These are phyloP conservation scores for Lasiurus borealis DNA, from an alignment of 2,113 vertebrate species.

Conservation along the genomic window DNA sequence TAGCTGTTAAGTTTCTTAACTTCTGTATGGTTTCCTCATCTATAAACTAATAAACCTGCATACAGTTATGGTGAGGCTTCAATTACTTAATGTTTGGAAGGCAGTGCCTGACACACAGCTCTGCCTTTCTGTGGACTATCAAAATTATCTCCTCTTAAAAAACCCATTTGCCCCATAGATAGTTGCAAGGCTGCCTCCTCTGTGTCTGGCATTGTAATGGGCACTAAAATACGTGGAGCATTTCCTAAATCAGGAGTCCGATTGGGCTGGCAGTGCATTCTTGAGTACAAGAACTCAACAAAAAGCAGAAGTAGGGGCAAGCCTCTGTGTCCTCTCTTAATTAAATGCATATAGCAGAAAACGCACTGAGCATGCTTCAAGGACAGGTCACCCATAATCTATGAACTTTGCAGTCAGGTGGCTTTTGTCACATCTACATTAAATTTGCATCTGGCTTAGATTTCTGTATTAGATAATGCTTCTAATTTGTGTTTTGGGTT, in stretches of 20 bases:
- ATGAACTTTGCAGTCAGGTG: slow-evolving; percentile 4
- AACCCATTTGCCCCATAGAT: not conserved
- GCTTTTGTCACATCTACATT: not conserved
- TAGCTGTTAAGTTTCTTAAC: not conserved
- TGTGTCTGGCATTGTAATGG: too few relatives aligned
- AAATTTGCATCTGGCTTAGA: slow-evolving; percentile 48
- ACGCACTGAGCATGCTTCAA: not conserved
- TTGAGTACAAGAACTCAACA: not conserved
- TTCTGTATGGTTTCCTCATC: not conserved
- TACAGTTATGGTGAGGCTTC: not conserved
- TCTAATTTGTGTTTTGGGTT: slow-evolving; percentile 56
- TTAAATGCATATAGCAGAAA: not conserved
- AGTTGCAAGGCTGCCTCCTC: not conserved
- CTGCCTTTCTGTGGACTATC: not conserved
- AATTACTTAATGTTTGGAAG: not conserved
- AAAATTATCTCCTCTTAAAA: not conserved
- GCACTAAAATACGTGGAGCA: not conserved
- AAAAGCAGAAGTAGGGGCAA: not conserved
- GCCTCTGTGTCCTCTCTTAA: not conserved
- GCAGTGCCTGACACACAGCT: not conserved
- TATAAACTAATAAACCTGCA: not conserved
- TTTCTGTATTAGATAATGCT: slow-evolving; percentile 45
- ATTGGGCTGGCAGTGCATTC: not conserved
- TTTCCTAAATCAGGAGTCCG: not conserved
- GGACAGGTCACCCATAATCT: not conserved